phyloP scores from a whole-genome alignment of 2,113 vertebrate species.

The Cebus imitator region DNA sequence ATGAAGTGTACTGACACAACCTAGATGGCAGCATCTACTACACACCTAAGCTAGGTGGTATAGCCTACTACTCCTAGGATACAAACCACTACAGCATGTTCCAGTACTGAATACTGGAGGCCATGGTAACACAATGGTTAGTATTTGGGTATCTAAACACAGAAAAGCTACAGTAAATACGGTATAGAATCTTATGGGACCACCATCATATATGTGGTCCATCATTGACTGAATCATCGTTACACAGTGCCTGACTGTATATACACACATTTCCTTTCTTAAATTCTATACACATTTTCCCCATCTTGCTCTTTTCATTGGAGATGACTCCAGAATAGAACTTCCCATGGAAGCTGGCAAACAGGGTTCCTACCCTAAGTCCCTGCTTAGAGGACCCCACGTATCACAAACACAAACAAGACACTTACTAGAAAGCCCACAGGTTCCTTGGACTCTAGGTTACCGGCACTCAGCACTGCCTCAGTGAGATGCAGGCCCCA shows the following conservation, averaged over 20 bases:
- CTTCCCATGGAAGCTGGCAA: neutral
- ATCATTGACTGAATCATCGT: neutral
- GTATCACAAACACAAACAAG: neutral
- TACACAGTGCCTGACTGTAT: neutral
- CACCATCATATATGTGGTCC: neutral
- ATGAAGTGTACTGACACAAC: neutral
- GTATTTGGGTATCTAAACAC: neutral
- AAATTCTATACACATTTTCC: neutral
- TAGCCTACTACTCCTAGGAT: neutral
- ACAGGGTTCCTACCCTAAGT: neutral
- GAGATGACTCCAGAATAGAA: neutral
- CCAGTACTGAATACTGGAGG: neutral
- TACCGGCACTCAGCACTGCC: no score
- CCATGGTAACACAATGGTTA: neutral
- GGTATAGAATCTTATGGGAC: neutral
- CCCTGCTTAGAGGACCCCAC: neutral
- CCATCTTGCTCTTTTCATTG: neutral
- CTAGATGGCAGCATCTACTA: neutral
- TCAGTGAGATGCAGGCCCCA: neutral
- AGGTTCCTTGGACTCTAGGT: neutral
- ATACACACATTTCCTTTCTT: neutral
- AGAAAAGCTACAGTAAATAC: neutral
- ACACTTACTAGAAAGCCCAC: neutral
- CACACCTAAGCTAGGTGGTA: neutral
- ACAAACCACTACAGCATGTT: neutral